Evolutionary conservation across 2,113 vertebrate species (phyloP).

Genomic region (Candoia aspera): DNA sequence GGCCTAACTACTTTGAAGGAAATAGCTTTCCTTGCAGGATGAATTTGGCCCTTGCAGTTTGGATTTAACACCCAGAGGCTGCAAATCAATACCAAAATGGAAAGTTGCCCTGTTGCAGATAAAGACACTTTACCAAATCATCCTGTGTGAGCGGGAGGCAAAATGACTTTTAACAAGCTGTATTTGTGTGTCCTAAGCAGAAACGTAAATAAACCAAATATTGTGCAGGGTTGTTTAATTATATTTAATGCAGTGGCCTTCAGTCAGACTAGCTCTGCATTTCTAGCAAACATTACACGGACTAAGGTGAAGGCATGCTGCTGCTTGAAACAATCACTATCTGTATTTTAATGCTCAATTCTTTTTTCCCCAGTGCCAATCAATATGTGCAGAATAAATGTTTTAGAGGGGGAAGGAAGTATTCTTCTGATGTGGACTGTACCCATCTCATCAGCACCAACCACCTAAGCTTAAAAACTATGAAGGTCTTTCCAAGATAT

Average conservation of each 20-base stretch:
- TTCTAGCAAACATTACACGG: background rate
- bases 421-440: background rate
- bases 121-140: constrained; percentile 35
- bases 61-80: constrained; percentile 15
- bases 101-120: constrained; percentile 36
- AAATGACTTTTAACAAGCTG: constrained; percentile 32
- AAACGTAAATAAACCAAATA: constrained; percentile 35
- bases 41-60: background rate
- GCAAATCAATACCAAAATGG: rapidly evolving
- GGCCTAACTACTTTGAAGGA: rapidly evolving
- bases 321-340: background rate
- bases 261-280: background rate
- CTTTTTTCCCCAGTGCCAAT: background rate
- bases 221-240: background rate
- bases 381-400: background rate
- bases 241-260: constrained; percentile 32
- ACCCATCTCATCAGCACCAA: background rate
- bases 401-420: background rate
- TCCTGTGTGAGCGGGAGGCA: constrained; percentile 8
- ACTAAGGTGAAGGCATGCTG: background rate
- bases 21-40: constrained; percentile 24
- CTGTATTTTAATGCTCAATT: background rate
- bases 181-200: constrained; percentile 22
- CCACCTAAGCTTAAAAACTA: background rate
- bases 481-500: background rate